These are phyloP conservation scores for Percopsis transmontana DNA, from an alignment of 2,113 vertebrate species.

Conservation along the genomic window DNA sequence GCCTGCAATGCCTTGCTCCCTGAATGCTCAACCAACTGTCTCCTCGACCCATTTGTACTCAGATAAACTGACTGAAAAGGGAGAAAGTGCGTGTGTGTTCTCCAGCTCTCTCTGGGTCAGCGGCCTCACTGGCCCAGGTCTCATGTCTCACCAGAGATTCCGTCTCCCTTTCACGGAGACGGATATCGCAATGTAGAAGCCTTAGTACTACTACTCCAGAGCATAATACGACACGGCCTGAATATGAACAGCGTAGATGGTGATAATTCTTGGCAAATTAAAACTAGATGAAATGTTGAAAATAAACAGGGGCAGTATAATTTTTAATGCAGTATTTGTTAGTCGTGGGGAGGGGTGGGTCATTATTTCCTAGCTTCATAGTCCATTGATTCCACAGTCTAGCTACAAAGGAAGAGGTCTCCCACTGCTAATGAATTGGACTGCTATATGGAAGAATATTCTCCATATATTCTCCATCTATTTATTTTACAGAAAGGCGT, in stretches of 20 bases:
- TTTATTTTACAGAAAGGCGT: conserved; percentile 10
- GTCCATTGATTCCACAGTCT: conserved; percentile 52
- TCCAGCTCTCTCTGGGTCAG: neutral
- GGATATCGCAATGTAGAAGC: too few relatives aligned
- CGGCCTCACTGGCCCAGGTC: too few relatives aligned
- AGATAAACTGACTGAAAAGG: conserved; percentile 11
- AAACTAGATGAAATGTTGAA: neutral
- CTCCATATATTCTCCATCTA: conserved; percentile 2
- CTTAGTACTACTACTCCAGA: too few relatives aligned
- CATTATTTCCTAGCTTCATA: conserved; percentile 44
- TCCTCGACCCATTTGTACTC: conserved; percentile 15
- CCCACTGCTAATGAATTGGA: conserved; percentile 55
- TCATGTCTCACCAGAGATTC: too few relatives aligned
- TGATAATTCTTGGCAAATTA: too few relatives aligned
- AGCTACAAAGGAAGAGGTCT: conserved; percentile 55
- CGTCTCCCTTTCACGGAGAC: too few relatives aligned
- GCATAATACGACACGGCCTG: too few relatives aligned
- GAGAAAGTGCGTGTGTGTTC: conserved; percentile 12
- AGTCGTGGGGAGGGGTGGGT: conserved; percentile 26
- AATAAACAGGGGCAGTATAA: neutral
- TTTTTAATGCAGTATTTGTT: conserved; percentile 21
- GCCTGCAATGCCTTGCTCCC: conserved; percentile 17
- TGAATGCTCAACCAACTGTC: conserved; percentile 30
- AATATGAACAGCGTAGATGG: too few relatives aligned
- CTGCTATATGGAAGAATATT: conserved; percentile 32